Conservation (phyloP, 2,113 vertebrate genomes). For the Podarcis raffonei region DNA sequence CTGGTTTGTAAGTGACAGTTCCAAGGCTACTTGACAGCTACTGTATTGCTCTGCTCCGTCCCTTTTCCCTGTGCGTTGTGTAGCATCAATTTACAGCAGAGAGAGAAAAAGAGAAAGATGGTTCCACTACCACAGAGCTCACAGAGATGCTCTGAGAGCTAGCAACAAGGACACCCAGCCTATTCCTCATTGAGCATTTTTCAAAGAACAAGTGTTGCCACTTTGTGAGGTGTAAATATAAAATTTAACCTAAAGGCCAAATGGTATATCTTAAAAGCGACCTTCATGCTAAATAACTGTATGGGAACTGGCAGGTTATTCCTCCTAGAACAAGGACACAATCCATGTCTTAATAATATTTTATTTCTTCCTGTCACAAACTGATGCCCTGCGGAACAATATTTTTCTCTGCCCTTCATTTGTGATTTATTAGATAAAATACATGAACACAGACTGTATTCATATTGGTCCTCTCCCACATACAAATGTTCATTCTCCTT, state of each 20-base stretch:
- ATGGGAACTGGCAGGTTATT: background rate
- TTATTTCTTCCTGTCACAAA: constrained; percentile 28
- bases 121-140: background rate
- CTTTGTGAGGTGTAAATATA: constrained; percentile 1
- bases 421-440: constrained; percentile 25
- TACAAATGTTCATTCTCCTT: background rate
- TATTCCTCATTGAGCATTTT: background rate
- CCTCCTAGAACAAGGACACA: constrained; percentile 18
- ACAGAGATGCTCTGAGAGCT: background rate
- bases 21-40: background rate
- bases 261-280: background rate
- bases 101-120: background rate
- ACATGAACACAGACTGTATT: background rate
- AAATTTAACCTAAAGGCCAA: constrained; percentile 27
- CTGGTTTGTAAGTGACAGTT: background rate
- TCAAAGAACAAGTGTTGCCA: background rate
- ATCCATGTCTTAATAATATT: constrained; percentile 4
- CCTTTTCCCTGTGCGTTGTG: background rate
- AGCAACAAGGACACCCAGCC: background rate
- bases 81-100: background rate
- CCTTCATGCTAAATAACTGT: constrained; percentile 26
- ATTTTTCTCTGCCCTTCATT: constrained; percentile 19
- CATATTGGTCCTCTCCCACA: background rate
- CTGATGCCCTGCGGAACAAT: background rate
- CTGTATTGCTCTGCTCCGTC: background rate